These are phyloP conservation scores for Quadroppia sp. DNA, from an alignment of 2,888 invertebrate species.

Conservation along the genomic window DNA sequence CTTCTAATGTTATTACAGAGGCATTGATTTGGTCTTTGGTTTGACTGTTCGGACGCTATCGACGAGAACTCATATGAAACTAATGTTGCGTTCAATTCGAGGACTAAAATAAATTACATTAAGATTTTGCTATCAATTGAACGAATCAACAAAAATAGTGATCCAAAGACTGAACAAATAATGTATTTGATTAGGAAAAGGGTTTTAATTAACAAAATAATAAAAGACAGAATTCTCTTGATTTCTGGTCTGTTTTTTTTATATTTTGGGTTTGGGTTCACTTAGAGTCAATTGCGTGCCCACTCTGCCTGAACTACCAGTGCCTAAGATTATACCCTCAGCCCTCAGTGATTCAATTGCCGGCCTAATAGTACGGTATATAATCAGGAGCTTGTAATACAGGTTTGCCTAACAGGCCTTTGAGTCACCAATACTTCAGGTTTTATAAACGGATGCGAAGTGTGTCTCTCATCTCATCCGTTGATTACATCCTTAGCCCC, in stretches of 20 bases:
- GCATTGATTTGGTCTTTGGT: not conserved
- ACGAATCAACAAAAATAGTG: constrained; percentile 22
- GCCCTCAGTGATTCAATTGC: constrained; percentile 20
- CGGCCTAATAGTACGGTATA: constrained; percentile 15
- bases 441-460: constrained; percentile 33
- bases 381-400: constrained; percentile 32
- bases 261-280: not conserved
- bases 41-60: not conserved
- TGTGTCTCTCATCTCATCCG: constrained; percentile 21
- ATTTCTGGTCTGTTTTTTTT: not conserved
- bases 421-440: constrained; percentile 11
- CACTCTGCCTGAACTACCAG: not conserved
- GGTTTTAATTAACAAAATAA: constrained; percentile 14
- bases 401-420: constrained; percentile 25
- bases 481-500: constrained; percentile 22
- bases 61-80: constrained; percentile 1
- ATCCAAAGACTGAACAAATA: constrained; percentile 17
- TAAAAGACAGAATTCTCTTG: not conserved
- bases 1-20: constrained; percentile 2
- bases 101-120: constrained; percentile 31
- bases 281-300: not conserved
- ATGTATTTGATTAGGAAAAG: not conserved
- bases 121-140: constrained; percentile 27
- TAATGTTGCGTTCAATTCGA: constrained; percentile 25
- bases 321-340: constrained; percentile 10